These are phyloP conservation scores for Merluccius polli DNA, from an alignment of 2,797 vertebrate genomes.

Conservation along the genomic window DNA sequence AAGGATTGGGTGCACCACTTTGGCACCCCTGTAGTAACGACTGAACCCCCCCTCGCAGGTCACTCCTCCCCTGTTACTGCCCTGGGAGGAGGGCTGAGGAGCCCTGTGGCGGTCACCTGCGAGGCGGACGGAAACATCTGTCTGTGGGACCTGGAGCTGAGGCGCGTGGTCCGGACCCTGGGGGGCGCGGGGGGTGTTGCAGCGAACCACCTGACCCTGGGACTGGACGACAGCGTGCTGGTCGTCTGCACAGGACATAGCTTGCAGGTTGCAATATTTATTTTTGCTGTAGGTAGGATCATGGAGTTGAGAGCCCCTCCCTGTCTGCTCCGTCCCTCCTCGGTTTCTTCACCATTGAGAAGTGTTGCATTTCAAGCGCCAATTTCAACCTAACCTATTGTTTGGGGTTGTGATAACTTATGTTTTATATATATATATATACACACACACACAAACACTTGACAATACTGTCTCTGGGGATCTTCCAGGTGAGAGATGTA, in stretches of 20 bases:
- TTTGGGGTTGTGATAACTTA: background rate
- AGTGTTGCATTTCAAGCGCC: too few species aligned
- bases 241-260: conserved; percentile 55
- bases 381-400: background rate
- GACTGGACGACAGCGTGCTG: conserved; percentile 61
- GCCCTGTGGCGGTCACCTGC: conserved; percentile 48
- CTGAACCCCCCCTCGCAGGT: conserved; percentile 44
- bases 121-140: conserved; percentile 64
- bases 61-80: conserved; percentile 65
- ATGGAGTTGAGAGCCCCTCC: background rate
- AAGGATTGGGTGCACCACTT: background rate
- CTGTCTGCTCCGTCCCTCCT: too few species aligned
- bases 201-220: conserved; percentile 54
- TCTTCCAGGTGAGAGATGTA: conserved; percentile 63
- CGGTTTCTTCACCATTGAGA: too few species aligned
- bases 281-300: background rate
- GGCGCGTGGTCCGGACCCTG: conserved; percentile 48
- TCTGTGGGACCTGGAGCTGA: conserved; percentile 62
- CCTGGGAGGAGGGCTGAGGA: conserved; percentile 47
- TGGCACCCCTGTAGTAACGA: background rate
- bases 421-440: too few species aligned
- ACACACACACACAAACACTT: background rate
- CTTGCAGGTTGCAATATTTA: conserved; percentile 51
- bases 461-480: background rate
- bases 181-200: conserved; percentile 41